Evolutionary conservation across 92 coral and sea anemone genomes (phyloP), one percentile per base, ranked within the genome.

Genomic region (Phenganax subtilis): DNA sequence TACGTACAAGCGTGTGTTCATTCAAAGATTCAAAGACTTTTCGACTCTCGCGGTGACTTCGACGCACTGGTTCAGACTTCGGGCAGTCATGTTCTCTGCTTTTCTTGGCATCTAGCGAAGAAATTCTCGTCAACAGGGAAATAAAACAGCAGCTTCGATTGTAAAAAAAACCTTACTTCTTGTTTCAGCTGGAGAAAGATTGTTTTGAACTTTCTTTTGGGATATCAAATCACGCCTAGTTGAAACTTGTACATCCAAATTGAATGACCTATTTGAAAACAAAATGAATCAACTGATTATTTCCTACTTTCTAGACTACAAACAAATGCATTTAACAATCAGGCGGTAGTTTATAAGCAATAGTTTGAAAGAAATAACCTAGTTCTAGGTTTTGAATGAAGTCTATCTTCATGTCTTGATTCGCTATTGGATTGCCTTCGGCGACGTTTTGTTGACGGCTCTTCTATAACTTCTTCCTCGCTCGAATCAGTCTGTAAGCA

Each of bases 11-110:
- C 81, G 93, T 84, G 17, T 80, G 81, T 10, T 90, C 91, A 76
- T 96, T 96, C 29, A 96, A 76, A 63, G 91, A 90, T 57, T 92
- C 97, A 73, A 90, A 96, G 75, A 96, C 99, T 29, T 88, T 90
- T 52, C 93, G 83, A 66, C 91, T 84, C 57, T 89, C 88, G 55
- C 99, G 91, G 63, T 88, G 87, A 80, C 99, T 96, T 37, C 97
- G 91, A 54, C 96, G 83, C 20, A 90, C 81, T 54, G 75, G 87
- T 76, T 1, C 81, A 54, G 77, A 73, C 51, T 37, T 71, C 47
- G 67, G 90, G 9, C 72, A 75, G 47, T 37, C 47, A 37, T 37
- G 47, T 44, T 80, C 55, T 69, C 25, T 71, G 31, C 72, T 69
- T 55, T 75, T 85, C 80, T 54, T 76, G 58, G 85, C 72, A 11